Base-by-base conservation (phyloP, 2,113 vertebrate genomes). In the Zosterops borbonicus region DNA sequence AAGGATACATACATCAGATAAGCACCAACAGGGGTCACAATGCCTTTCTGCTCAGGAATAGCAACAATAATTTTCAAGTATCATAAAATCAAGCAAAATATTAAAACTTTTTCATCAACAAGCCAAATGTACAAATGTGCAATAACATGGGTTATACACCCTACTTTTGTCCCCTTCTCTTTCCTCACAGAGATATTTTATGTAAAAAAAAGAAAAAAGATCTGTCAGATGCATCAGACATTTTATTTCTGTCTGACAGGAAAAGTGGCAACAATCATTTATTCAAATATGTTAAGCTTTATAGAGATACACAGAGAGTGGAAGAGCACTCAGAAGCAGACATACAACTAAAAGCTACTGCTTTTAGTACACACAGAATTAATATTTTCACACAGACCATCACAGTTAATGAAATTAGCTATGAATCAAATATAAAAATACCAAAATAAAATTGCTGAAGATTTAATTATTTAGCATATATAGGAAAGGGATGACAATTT, bases 61-160 rank as follows among this genome's bases (percentile, higher is more conserved):
- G n/a, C 53, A 92, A 88, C 20, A 87, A 69, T 59, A 81, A 41
- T 70, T 97, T 85, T 92, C 55, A 89, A 95, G 25, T 77, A 87
- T 53, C 22, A 89, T 46, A 96, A 91, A 90, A 80, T n/a, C 11
- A 60, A 92, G 68, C 24, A 87, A 90, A 95, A 87, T 60, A 92
- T 73, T 41, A 67, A 24, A 86, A 74, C 41, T 25, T 64, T 37
- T 59, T 41, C 41, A 75, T 20, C 52, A 4, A 91, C 65, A 95
- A 91, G 29, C 22, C 39, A 28, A 71, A 60, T 37, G 68, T 10
- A 33, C 39, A 28, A 71, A 60, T 37, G 68, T 10, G 29, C 15
- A 67, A 62, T 46, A 80, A 29, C 17, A 33, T 3, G 14, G 16
- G 14, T 22, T 60, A 55, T 7, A 4, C 3, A 35, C 14, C 3